phyloP scores from a whole-genome alignment of 2,888 invertebrate species.

The Perizoma affinitatum region DNA sequence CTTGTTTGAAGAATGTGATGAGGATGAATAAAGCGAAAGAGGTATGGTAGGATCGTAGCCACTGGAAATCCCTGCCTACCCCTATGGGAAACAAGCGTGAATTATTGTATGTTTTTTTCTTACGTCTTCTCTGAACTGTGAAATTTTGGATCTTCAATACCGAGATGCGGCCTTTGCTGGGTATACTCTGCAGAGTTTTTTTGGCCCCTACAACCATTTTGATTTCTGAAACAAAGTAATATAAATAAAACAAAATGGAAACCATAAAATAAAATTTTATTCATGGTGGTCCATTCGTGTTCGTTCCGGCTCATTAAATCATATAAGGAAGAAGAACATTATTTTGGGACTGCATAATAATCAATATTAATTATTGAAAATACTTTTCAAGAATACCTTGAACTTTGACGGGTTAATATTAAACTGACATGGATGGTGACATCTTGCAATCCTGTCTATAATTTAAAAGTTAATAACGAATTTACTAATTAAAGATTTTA shows the following conservation, averaged over 20 bases:
- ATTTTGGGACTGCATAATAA: slow-evolving; percentile 4
- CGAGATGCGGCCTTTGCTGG: slow-evolving; percentile 70
- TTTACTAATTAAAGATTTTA: neutral
- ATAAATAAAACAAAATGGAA: neutral
- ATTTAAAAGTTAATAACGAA: slow-evolving; percentile 1
- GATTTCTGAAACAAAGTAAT: slow-evolving; percentile 55
- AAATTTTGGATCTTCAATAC: slow-evolving; percentile 72
- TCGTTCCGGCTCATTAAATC: slow-evolving; percentile 13
- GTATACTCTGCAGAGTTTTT: slow-evolving; percentile 65
- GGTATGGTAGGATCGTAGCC: no score
- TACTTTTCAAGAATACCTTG: slow-evolving; percentile 11
- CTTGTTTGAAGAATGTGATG: no score
- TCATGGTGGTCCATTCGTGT: slow-evolving; percentile 7
- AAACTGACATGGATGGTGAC: slow-evolving; percentile 7
- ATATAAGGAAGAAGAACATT: slow-evolving; percentile 5
- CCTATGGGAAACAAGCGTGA: no score
- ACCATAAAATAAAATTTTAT: no score
- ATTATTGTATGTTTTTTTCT: no score
- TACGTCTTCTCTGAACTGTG: slow-evolving; percentile 68
- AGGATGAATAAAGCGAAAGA: no score
- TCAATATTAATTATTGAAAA: slow-evolving; percentile 11
- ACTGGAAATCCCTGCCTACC: no score
- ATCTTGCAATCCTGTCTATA: slow-evolving; percentile 9
- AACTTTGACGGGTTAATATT: slow-evolving; percentile 4
- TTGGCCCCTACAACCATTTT: slow-evolving; percentile 68